Conservation (phyloP, 1,140 invertebrate genomes). For the Papilio polytes region DNA sequence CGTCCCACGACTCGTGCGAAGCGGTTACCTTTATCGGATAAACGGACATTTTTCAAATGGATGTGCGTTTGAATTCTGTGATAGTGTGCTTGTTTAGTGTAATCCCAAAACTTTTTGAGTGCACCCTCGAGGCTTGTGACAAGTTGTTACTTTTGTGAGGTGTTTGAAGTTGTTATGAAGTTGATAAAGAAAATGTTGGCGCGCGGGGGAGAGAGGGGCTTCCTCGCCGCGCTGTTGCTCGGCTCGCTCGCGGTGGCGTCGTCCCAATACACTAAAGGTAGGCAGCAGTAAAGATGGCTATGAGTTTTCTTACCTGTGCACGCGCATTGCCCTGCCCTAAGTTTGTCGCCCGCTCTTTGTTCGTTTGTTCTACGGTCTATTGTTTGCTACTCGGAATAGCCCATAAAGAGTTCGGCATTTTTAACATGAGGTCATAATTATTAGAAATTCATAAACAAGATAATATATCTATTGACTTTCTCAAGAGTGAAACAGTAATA, state of each 20-base stretch:
- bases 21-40: conserved; percentile 82
- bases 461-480: conserved; percentile 30
- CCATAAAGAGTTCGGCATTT: conserved; percentile 43
- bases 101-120: conserved; percentile 72
- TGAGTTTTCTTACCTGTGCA: conserved; percentile 71
- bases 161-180: conserved; percentile 69
- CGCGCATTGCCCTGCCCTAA: conserved; percentile 54
- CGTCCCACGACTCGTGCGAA: conserved; percentile 77
- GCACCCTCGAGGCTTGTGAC: conserved; percentile 69
- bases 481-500: conserved; percentile 15
- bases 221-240: conserved; percentile 66
- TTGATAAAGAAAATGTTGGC: conserved; percentile 67
- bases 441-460: conserved; percentile 9
- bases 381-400: conserved; percentile 58
- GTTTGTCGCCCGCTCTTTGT: conserved; percentile 62
- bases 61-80: conserved; percentile 80
- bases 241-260: conserved; percentile 71
- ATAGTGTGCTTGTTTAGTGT: conserved; percentile 80
- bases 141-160: conserved; percentile 77
- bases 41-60: conserved; percentile 83
- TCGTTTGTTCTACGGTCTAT: conserved; percentile 74
- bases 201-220: conserved; percentile 67
- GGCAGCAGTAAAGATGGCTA: conserved; percentile 59
- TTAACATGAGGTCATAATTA: conserved; percentile 50
- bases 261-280: conserved; percentile 78